Percentiles rank a stretch among this genome's conserved stretches.
These are phyloP conservation scores for Gerosis bhagava DNA, from an alignment of 2,888 invertebrate genomes.

Conservation along the genomic window DNA sequence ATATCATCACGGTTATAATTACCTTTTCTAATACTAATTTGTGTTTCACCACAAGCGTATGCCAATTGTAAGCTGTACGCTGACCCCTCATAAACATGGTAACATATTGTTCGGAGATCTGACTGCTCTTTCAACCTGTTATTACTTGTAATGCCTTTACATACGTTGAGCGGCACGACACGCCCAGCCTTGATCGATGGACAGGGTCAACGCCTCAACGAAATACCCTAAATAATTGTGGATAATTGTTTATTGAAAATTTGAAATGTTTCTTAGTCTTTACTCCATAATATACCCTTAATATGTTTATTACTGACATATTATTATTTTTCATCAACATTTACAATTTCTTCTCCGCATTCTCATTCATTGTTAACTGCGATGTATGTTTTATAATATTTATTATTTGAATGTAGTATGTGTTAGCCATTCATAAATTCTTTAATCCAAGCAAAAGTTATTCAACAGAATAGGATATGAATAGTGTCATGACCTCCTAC, in stretches of 20 bases:
- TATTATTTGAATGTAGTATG: no score
- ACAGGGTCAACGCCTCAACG: conserved; percentile 42
- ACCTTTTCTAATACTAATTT: no score
- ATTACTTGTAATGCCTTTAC: conserved; percentile 48
- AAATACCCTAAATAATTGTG: conserved; percentile 35
- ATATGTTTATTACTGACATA: no score
- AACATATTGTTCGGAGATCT: conserved; percentile 50
- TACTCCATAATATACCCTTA: no score
- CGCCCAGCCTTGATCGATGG: conserved; percentile 55
- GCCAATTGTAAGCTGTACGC: conserved; percentile 28
- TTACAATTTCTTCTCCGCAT: no score
- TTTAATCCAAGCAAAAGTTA: conserved; percentile 28
- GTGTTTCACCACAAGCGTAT: conserved; percentile 11
- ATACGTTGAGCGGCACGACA: conserved; percentile 41
- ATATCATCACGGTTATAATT: no score
- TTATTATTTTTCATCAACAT: no score
- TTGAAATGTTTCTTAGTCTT: conserved; percentile 6
- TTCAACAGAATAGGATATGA: conserved; percentile 41
- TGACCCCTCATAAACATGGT: conserved; percentile 43
- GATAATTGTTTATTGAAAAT: conserved; percentile 26
- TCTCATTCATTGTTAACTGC: no score
- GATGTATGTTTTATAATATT: no score
- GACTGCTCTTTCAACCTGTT: conserved; percentile 48
- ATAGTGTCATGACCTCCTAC: conserved; percentile 49
- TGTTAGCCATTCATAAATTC: no score